These are phyloP conservation scores for Oxygymnocypris stewartii DNA, from an alignment of 2,113 vertebrate species.

Conservation along the genomic window DNA sequence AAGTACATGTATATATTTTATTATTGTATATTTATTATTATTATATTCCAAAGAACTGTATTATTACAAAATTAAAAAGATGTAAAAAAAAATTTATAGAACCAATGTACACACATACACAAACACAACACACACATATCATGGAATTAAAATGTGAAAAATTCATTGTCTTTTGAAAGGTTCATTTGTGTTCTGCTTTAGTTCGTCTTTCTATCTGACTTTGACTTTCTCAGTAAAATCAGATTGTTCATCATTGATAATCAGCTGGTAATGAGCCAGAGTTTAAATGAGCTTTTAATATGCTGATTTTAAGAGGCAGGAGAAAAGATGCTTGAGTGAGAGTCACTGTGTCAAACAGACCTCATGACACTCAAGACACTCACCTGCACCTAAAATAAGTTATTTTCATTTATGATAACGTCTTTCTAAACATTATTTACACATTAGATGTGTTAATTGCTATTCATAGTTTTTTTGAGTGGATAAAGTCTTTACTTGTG, in stretches of 20 bases:
- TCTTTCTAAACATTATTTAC: not conserved
- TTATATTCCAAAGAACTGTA: no score
- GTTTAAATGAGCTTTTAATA: constrained; percentile 9
- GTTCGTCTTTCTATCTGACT: not conserved
- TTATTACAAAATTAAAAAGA: no score
- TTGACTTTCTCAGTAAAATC: not conserved
- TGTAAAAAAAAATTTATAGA: not conserved
- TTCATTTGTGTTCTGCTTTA: not conserved
- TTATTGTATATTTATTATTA: no score
- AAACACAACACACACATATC: not conserved
- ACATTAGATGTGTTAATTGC: not conserved
- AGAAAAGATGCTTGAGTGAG: not conserved
- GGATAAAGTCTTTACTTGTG: not conserved
- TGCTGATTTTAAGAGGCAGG: not conserved
- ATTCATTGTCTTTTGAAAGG: not conserved
- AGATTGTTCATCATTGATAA: not conserved
- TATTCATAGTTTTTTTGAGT: not conserved
- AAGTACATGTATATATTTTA: no score
- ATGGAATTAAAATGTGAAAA: not conserved
- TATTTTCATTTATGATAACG: not conserved
- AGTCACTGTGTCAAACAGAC: not conserved
- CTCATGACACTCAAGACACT: not conserved
- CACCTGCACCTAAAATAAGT: not conserved
- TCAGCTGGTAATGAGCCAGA: constrained; percentile 2
- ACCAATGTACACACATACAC: not conserved